Percentiles rank a stretch among this genome's conserved stretches.
Conservation (phyloP, 2,797 vertebrate genomes). For the Pseudomugil tenellus region DNA sequence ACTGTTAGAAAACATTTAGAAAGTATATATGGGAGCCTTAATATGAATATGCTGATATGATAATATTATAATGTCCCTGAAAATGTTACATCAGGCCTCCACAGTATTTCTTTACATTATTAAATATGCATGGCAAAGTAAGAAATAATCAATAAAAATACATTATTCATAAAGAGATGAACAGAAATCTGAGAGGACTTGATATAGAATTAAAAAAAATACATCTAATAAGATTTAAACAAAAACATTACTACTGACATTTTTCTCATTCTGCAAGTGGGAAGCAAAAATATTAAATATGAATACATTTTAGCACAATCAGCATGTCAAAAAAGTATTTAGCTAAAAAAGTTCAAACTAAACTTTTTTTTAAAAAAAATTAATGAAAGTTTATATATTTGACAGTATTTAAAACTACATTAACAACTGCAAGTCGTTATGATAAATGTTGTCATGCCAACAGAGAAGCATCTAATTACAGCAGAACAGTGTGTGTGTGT, state of each 20-base stretch:
- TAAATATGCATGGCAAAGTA: slow-evolving; percentile 5
- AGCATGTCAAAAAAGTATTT: no score
- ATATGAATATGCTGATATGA: background rate
- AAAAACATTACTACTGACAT: background rate
- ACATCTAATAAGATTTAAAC: background rate
- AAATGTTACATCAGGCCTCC: slow-evolving; percentile 1
- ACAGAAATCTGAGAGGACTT: background rate
- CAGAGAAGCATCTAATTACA: slow-evolving; percentile 33
- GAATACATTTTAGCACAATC: no score
- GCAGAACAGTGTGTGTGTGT: background rate
- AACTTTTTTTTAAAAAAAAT: background rate
- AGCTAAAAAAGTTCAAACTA: background rate
- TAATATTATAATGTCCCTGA: background rate
- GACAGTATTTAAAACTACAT: background rate
- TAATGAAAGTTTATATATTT: slow-evolving; percentile 1
- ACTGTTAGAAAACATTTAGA: no score
- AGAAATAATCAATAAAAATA: background rate
- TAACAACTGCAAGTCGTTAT: background rate
- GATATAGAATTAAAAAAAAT: background rate
- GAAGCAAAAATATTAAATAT: no score
- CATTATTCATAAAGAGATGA: slow-evolving; percentile 3
- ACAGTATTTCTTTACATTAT: background rate
- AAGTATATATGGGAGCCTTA: background rate
- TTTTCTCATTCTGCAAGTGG: no score
- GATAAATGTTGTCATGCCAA: slow-evolving; percentile 36